Evolutionary conservation across 2,113 vertebrate genomes (phyloP).

Genomic region (Ictalurus furcatus): DNA sequence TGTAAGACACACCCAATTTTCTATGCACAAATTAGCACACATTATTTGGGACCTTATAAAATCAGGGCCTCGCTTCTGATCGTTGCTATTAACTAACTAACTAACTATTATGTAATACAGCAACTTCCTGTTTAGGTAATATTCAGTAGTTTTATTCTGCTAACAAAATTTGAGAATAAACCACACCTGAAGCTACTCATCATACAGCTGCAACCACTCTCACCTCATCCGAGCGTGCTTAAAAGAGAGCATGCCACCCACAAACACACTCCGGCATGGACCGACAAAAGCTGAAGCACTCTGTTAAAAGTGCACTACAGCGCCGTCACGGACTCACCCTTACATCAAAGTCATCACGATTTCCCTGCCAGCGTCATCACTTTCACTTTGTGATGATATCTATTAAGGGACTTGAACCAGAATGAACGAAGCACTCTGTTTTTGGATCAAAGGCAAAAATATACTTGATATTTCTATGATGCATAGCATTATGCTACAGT

Average conservation of each 20-base stretch:
- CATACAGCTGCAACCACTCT: conserved; percentile 10
- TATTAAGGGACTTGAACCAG: not conserved
- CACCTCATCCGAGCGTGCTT: not conserved
- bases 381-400: not conserved
- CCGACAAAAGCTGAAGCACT: not conserved
- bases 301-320: not conserved
- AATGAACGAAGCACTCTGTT: not conserved
- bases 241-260: conserved; percentile 24
- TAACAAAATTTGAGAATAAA: not conserved
- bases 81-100: not conserved
- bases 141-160: not conserved
- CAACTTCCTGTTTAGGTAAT: not conserved
- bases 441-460: not conserved
- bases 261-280: not conserved
- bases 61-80: not conserved
- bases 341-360: not conserved
- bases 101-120: conserved; percentile 1
- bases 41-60: not conserved
- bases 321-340: conserved; percentile 3
- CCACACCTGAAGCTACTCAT: conserved; percentile 13
- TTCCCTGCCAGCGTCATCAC: conserved; percentile 8
- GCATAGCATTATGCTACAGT: not conserved
- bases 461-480: not conserved
- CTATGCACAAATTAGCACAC: not conserved
- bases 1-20: not conserved